Evolutionary conservation across 2,113 vertebrate genomes (phyloP), one percentile per base, ranked within the genome.

Genomic region (Theristicus caerulescens): DNA sequence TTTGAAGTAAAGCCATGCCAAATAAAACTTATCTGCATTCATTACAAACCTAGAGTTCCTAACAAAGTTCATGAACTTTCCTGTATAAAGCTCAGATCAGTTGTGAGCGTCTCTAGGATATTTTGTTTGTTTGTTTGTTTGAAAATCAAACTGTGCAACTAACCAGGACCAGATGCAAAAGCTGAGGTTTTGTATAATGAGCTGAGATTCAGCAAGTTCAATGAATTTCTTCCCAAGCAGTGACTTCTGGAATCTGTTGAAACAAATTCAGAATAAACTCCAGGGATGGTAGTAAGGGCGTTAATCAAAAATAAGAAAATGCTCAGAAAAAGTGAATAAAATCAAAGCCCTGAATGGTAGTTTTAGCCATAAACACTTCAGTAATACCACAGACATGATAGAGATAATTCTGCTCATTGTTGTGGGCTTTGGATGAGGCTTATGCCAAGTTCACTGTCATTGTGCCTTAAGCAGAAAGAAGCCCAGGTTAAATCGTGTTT

Each of bases 131-230:
- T 72, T 86, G 29, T 69, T 82, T 88, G 29, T 70, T 92, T 87
- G 69, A 87, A 89, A 95, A 94, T 58, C 66, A 91, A 70, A 32
- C 42, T 10, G 6, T 89, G 54, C 54, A 82, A 59, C 46, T 73
- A 94, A 91, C 55, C 54, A 70, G 74, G 58, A 87, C 34, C 84
- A 91, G 73, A 65, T 92, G 82, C 62, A 79, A 85, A 88, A 90
- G 49, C 17, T 38, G 70, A 94, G 29, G 22, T 70, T 94, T 97
- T 76, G 32, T 51, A 25, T 76, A 82, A 79, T n/a, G 59, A 91
- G 24, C 42, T 81, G 55, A 78, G 93, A 85, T 70, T 94, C 25
- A 11, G 52, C 44, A 73, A 40, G 38, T 19, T 84, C 52, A 46
- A 25, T 58, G 34, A 40, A 79, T 72, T 92, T 89, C 67, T 95